Evolutionary conservation across 1,140 invertebrate genomes (phyloP), one percentile per base, ranked within the genome.

Genomic region (Drosophila biarmipes): DNA sequence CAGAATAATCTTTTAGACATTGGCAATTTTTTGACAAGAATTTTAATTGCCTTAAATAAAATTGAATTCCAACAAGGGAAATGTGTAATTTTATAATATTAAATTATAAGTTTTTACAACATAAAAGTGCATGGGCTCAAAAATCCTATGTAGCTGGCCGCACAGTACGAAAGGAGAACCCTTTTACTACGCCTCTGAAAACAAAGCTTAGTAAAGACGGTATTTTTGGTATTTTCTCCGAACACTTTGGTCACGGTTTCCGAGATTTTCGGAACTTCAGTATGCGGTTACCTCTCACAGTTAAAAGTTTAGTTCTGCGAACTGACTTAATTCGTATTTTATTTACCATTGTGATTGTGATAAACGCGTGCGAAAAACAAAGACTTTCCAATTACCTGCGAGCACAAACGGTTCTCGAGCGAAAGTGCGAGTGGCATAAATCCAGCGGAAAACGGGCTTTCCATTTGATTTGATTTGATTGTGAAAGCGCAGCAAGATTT

Each of bases 401-500:
- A 21, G 10, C 59, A 37, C 58, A 67, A 34, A 51, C 45, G 31
- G 21, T 67, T 35, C 12, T 17, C 31, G 40, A 15, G 17, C 17
- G 10, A 43, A 35, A 34, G 45, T 51, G 58, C 43, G 27, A 40
- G 8, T 24, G 6, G 12, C 24, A 24, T 35, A 56, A 64, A 29
- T 29, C 12, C 10, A 37, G 43, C 5, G 43, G 43, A 37, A 38
- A 62, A 34, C 5, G 29, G 10, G 29, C 34, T 51, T 51, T 34
- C 29, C n/a, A 31, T 31, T 19, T 43, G 63, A 67, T 68, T 49
- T 31, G 4, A 24, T 29, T 34, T 40, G 59, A 67, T 69, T 68
- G 67, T 69, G 67, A 69, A 69, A 69, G 67, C 63, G 42, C 35
- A 59, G 45, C 34, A 19, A 68, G 63, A 56, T 69, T 68, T 69